Conservation (phyloP, 2,113 vertebrate species). For the Vanacampus margaritifer region DNA sequence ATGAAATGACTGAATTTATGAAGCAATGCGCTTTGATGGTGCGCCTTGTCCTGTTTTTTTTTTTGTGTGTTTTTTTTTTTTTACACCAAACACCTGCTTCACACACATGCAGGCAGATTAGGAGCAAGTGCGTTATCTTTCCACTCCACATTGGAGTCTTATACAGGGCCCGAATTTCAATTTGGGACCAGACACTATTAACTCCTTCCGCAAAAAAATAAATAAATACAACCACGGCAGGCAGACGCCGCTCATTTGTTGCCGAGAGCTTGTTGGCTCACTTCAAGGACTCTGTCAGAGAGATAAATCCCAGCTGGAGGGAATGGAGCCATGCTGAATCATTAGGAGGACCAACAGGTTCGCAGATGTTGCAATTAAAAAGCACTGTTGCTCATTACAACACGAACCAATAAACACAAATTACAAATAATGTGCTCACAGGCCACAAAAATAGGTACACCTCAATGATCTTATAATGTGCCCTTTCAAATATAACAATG, state of each 20-base stretch:
- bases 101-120: constrained; percentile 64
- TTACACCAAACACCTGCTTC: constrained; percentile 51
- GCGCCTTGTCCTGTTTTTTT: constrained; percentile 38
- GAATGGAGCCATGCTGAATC: constrained; percentile 8
- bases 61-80: not conserved
- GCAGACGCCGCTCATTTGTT: constrained; percentile 53
- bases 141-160: constrained; percentile 51
- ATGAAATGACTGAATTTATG: constrained; percentile 44
- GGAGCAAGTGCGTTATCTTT: constrained; percentile 59
- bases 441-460: not conserved
- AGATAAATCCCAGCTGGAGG: constrained; percentile 14
- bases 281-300: constrained; percentile 17
- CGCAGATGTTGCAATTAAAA: constrained; percentile 16
- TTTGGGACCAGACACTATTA: constrained; percentile 55
- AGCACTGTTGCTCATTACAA: not conserved
- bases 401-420: not conserved
- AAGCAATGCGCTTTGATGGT: constrained; percentile 53
- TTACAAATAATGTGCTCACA: not conserved
- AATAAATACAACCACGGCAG: not conserved
- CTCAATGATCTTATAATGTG: not conserved
- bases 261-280: constrained; percentile 31
- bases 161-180: constrained; percentile 63
- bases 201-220: constrained; percentile 28
- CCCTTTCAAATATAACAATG: not conserved
- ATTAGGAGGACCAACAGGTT: constrained; percentile 19